phyloP scores from a whole-genome alignment of 2,113 vertebrate species.

The Oryzias curvinotus region DNA sequence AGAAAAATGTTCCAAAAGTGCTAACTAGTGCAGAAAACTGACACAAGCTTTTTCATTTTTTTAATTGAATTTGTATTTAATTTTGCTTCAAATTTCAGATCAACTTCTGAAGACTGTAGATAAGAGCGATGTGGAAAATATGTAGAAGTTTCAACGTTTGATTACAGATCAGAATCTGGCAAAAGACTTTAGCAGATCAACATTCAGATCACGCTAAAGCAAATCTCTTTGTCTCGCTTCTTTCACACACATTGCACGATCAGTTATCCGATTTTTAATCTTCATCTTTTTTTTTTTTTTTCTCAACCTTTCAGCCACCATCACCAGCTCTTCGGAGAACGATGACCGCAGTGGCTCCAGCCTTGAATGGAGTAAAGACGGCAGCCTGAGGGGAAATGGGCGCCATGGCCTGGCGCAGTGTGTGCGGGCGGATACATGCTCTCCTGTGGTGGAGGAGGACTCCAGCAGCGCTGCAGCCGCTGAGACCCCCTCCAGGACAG shows the following conservation, averaged over 20 bases:
- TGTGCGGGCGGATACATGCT: constrained; percentile 89
- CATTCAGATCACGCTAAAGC: constrained; percentile 22
- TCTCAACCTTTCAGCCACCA: constrained; percentile 82
- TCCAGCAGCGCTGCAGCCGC: constrained; percentile 66
- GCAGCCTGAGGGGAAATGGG: constrained; percentile 84
- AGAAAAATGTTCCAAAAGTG: too few species aligned
- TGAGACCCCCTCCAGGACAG: constrained; percentile 73
- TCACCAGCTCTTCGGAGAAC: constrained; percentile 98
- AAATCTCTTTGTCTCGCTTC: not conserved
- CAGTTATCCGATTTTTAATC: constrained; percentile 4
- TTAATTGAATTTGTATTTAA: too few species aligned
- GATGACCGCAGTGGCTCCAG: constrained; percentile 97
- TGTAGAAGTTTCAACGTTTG: constrained; percentile 29
- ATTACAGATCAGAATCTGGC: constrained; percentile 25
- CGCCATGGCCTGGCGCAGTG: constrained; percentile 83
- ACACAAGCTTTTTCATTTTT: too few species aligned
- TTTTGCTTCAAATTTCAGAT: constrained; percentile 30
- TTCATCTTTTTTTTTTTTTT: not conserved
- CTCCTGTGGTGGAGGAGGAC: constrained; percentile 95
- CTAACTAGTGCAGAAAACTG: too few species aligned
- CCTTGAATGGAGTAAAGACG: constrained; percentile 95
- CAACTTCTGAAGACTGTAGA: constrained; percentile 36
- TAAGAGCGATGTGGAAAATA: constrained; percentile 31
- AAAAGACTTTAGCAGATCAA: constrained; percentile 29
- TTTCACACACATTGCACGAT: constrained; percentile 12